Base-by-base conservation (phyloP, 2,113 vertebrate species). In the Pica pica region DNA sequence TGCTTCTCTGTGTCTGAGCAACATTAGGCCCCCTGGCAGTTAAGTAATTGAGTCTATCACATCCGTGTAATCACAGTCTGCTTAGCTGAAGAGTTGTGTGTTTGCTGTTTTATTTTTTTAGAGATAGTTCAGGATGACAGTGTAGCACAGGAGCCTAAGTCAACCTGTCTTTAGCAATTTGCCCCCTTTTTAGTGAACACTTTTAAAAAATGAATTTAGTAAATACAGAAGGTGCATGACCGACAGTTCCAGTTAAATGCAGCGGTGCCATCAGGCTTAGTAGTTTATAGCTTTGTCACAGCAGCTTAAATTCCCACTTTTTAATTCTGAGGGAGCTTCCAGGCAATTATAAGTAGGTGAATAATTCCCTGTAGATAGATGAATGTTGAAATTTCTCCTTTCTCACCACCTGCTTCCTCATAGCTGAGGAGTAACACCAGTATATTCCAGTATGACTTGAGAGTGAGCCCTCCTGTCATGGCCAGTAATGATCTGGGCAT, bases 31-130 rank as follows among this genome's bases (percentile, higher is more conserved):
- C 59, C 49, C 44, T 68, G 82, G 85, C 85, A 89, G 80, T 91
- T 81, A 81, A 95, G 73, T 93, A 90, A 83, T 86, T 86, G 88
- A 56, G 44, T 90, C 39, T 81, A 81, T 93, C 53, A 37, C n/a
- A 83, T 96, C 39, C 44, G 4, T 70, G 52, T 91, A 83, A 83
- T 96, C 71, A 69, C 71, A 83, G 75, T 85, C 89, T 94, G 79
- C 53, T 89, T 81, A 64, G 52, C 76, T 71, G 30, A 27, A 71
- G 88, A 92, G 33, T 49, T 94, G 70, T 53, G 47, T 88, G 67
- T 47, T 71, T 82, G 78, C 69, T 76, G 53, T 8, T 68, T 68
- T 50, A 3, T 28, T 82, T 70, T 81, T 71, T 70, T 27, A 4
- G n/a, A 55, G 53, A 9, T n/a, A 30, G 23, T 65, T 85, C 60